phyloP scores from a whole-genome alignment of 2,888 invertebrate species.

The Microdon myrmicae region DNA sequence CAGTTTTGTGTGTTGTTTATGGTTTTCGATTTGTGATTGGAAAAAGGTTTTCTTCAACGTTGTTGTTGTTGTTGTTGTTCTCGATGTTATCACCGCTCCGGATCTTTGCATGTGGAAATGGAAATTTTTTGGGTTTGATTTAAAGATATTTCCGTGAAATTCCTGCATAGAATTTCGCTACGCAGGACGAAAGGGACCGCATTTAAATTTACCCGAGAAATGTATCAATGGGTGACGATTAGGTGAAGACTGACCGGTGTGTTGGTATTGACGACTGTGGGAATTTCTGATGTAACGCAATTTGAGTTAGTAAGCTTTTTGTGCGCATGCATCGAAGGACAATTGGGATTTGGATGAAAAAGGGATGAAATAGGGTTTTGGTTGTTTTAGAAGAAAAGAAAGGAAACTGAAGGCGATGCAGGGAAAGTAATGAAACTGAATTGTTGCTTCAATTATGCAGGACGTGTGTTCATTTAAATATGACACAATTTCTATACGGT shows the following conservation, averaged over 20 bases:
- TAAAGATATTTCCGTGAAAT: constrained; percentile 32
- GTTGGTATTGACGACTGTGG: constrained; percentile 1
- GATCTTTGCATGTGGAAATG: constrained; percentile 12
- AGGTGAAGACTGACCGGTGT: background rate
- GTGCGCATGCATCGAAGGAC: too few relatives aligned
- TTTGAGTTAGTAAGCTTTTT: background rate
- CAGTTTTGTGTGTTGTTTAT: constrained; percentile 43
- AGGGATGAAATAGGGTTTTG: too few relatives aligned
- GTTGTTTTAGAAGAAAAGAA: too few relatives aligned
- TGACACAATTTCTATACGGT: too few relatives aligned
- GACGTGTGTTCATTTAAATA: too few relatives aligned
- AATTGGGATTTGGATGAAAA: too few relatives aligned
- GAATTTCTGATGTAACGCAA: background rate
- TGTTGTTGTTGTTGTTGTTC: constrained; percentile 12
- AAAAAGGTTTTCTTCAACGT: constrained; percentile 24
- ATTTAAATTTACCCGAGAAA: constrained; percentile 2
- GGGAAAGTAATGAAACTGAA: too few relatives aligned
- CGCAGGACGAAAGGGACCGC: background rate
- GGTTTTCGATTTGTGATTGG: constrained; percentile 44
- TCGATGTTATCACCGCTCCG: background rate
- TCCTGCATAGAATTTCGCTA: background rate
- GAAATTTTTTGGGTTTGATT: constrained; percentile 20
- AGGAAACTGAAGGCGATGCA: too few relatives aligned
- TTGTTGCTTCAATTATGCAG: too few relatives aligned
- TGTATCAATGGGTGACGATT: constrained; percentile 11